Evolutionary conservation across 2,888 invertebrate species (phyloP).

Genomic region (Pachliopta kotzebuea): DNA sequence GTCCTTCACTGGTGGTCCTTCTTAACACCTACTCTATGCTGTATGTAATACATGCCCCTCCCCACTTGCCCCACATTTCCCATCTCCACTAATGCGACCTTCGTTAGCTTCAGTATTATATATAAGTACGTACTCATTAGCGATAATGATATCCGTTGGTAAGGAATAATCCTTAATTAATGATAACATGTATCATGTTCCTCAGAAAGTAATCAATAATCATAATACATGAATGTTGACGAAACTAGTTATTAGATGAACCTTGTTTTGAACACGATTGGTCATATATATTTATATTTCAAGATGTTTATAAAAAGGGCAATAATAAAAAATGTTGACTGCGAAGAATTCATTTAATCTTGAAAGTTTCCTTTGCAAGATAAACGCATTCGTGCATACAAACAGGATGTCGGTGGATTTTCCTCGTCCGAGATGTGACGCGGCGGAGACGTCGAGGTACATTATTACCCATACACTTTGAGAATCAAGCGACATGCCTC

Average conservation of each 20-base stretch:
- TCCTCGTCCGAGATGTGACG: constrained; percentile 54
- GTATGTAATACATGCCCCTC: too few relatives aligned
- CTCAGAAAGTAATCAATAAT: not conserved
- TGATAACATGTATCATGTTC: not conserved
- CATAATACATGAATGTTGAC: not conserved
- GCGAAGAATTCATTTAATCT: constrained; percentile 42
- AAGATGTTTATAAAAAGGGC: not conserved
- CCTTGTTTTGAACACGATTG: not conserved
- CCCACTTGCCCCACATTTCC: too few relatives aligned
- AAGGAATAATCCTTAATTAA: not conserved
- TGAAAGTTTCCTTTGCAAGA: constrained; percentile 39
- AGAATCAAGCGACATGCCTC: constrained; percentile 1
- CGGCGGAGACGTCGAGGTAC: constrained; percentile 38
- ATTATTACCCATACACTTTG: constrained; percentile 31
- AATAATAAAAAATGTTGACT: constrained; percentile 33
- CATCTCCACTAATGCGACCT: too few relatives aligned
- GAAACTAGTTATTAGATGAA: not conserved
- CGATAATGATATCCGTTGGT: too few relatives aligned
- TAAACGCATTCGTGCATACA: constrained; percentile 48
- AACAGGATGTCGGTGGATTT: constrained; percentile 67
- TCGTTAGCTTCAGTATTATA: too few relatives aligned
- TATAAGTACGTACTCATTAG: too few relatives aligned
- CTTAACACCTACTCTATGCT: too few relatives aligned
- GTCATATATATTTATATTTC: constrained; percentile 1
- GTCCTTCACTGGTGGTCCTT: too few relatives aligned